Evolutionary conservation across 2,797 vertebrate species (phyloP), one percentile per base, ranked within the genome.

Genomic region (Echeneis naucrates): DNA sequence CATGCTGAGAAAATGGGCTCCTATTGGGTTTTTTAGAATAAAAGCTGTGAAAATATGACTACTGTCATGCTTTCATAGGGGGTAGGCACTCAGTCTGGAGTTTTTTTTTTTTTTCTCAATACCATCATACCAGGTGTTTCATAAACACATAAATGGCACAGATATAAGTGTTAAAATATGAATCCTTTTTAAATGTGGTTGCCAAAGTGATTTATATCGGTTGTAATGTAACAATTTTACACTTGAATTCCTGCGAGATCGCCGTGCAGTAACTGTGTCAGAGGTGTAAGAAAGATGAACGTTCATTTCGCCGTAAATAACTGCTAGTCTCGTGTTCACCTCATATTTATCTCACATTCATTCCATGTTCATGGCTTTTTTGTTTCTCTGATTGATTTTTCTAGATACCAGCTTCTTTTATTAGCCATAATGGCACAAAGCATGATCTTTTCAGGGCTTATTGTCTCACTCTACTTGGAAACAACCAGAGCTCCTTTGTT

Each of bases 391-490:
- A n/a, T 7, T 12, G 45, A n/a, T n/a, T n/a, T 64, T 68, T 53
- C 58, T 52, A 80, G 60, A 71, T 68, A 27, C 10, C 23, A 65
- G 32, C 17, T 63, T 60, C 66, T 45, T 56, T 58, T 21, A 66
- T 52, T 37, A 52, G 19, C 52, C 16, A 21, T 8, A 37, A 35
- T 67, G 24, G 26, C 35, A 71, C 42, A 60, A 70, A 65, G 45
- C 68, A 16, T 68, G 56, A 61, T 59, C 47, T 60, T 64, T 62
- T 77, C 51, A 45, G 69, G 67, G 51, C 62, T 68, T 54, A 19
- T 11, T 44, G 54, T 60, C 17, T 55, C 26, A 12, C 32, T 63
- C 51, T 16, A 11, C 38, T 72, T 47, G 27, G 21, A 64, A 80
- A 70, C 58, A 23, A 51, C 33, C 27, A 37, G 45, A 54, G 40